phyloP scores from a whole-genome alignment of 2,888 invertebrate genomes.

The Nasonia oneida region DNA sequence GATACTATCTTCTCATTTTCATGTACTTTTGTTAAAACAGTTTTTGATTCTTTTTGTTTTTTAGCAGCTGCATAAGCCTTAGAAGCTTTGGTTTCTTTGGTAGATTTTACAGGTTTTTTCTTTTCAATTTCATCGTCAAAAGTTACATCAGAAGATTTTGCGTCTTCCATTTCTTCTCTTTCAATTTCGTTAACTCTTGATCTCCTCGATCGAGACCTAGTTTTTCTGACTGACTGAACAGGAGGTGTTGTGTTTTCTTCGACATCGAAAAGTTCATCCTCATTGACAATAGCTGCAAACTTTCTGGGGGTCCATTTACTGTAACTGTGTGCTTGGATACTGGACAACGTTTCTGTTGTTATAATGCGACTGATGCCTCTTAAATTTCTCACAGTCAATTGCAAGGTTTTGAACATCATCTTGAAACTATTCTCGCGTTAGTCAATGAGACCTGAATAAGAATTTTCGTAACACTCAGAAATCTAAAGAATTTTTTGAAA shows the following conservation, averaged over 20 bases:
- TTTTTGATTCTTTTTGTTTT: constrained; percentile 77
- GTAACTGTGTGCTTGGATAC: constrained; percentile 58
- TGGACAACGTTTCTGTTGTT: constrained; percentile 25
- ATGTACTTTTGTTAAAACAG: constrained; percentile 83
- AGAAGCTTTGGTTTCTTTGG: constrained; percentile 70
- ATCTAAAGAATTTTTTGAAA: constrained; percentile 9
- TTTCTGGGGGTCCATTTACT: constrained; percentile 81
- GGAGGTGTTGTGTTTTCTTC: constrained; percentile 52
- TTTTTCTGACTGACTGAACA: constrained; percentile 21
- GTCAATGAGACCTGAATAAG: neutral
- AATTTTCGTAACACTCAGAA: neutral
- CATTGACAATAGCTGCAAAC: constrained; percentile 81
- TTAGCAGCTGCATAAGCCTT: constrained; percentile 39
- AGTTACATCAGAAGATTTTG: constrained; percentile 61
- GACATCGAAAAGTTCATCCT: constrained; percentile 77
- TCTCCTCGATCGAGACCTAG: neutral
- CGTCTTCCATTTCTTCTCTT: constrained; percentile 77
- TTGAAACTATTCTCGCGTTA: neutral
- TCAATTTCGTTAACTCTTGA: constrained; percentile 24
- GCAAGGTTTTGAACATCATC: constrained; percentile 56
- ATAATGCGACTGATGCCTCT: constrained; percentile 30
- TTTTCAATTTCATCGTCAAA: constrained; percentile 70
- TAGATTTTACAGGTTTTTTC: constrained; percentile 63
- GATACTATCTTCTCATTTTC: constrained; percentile 83
- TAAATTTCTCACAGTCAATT: constrained; percentile 46